phyloP scores from a whole-genome alignment of 2,888 invertebrate genomes.

The Choreutis nemorana region DNA sequence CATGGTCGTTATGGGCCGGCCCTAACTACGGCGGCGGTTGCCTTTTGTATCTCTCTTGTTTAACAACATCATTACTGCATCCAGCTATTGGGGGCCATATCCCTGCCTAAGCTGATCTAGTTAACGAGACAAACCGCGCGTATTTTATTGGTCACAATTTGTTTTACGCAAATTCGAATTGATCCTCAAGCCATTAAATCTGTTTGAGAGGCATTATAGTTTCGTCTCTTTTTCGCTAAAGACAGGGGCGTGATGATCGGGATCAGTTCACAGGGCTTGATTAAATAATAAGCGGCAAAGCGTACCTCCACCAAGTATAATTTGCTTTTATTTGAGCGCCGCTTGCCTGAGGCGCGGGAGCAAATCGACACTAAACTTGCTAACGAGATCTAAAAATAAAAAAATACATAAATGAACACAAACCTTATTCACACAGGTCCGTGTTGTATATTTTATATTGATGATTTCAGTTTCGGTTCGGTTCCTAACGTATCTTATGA shows the following conservation, averaged over 20 bases:
- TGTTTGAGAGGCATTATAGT: conserved; percentile 13
- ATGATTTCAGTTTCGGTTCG: conserved; percentile 29
- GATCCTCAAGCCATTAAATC: too few species aligned
- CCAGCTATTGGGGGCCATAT: conserved; percentile 38
- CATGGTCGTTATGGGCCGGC: conserved; percentile 58
- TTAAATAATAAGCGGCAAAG: conserved; percentile 57
- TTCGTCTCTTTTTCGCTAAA: conserved; percentile 24
- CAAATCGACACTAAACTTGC: conserved; percentile 40
- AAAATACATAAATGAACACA: conserved; percentile 19
- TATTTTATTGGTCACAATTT: conserved; percentile 20
- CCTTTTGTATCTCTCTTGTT: conserved; percentile 43
- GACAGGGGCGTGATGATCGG: conserved; percentile 42
- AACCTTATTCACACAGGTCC: conserved; percentile 4
- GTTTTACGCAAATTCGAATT: conserved; percentile 30
- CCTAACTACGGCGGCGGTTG: conserved; percentile 57
- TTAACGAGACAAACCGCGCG: neutral
- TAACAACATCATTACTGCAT: conserved; percentile 60
- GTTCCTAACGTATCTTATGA: conserved; percentile 1
- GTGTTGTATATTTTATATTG: conserved; percentile 19
- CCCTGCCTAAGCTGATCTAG: conserved; percentile 38
- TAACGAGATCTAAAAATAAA: conserved; percentile 40
- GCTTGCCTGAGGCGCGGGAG: conserved; percentile 29
- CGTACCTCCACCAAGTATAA: conserved; percentile 58
- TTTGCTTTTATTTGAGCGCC: conserved; percentile 53
- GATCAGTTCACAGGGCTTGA: conserved; percentile 50